Base-by-base conservation (phyloP, 2,797 vertebrate genomes). In the Onychomys leucogaster region DNA sequence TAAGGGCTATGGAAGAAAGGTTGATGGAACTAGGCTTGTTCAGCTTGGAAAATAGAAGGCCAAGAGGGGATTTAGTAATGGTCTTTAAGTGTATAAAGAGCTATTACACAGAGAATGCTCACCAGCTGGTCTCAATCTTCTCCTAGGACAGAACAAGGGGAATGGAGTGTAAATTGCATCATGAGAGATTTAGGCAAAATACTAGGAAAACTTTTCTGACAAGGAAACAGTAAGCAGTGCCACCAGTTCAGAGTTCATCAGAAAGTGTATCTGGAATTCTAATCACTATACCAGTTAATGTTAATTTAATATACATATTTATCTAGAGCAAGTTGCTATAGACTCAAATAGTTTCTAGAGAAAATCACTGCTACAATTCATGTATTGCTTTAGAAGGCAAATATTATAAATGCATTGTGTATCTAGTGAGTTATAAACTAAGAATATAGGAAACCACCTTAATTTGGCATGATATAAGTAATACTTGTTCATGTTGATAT, bases 41-140 rank as follows among this genome's bases (percentile, higher is more conserved):
- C 87, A 94, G 49, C 52, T 94, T 97, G 63, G 61, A 96, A 95
- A 97, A 95, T 55, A 92, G 88, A 96, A 97, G 73, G 75, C 63
- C 87, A 96, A 96, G 81, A 94, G 27, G 91, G 75, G 63, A 96
- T 95, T 97, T 96, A 95, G 93, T 96, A 97, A 97, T 95, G 43
- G 86, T 93, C 49, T 98, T 94, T 96, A 96, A 92, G 83, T 96
- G 34, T 95, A 95, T 95, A 89, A 97, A 96, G 86, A 91, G 49
- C 78, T 97, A 84, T 96, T 91, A 97, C 83, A 94, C 67, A 91
- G 89, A 96, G 69, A 97, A 95, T 97, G 89, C 75, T 95, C 75
- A 89, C 85, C 85, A 97, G 89, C 91, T 97, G 94, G 85, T 93
- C 80, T 97, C 93, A 95, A 73, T 97, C 86, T 96, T 92, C 61